Evolutionary conservation across 2,113 vertebrate genomes (phyloP).

Genomic region (Ageneiosus marmoratus): DNA sequence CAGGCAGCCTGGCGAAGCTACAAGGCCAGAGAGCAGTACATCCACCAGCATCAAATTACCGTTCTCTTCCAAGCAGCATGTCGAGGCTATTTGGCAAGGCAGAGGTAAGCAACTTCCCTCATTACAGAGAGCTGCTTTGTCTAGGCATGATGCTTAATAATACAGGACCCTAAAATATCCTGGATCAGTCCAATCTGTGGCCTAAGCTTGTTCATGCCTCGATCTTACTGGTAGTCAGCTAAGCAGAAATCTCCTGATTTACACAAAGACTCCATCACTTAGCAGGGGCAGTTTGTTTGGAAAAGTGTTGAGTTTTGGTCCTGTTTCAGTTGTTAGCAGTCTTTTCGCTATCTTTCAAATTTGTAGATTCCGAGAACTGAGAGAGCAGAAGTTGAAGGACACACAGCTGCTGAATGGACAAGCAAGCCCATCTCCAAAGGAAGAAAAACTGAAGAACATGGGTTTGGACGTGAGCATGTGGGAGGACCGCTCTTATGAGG

Average conservation of each 20-base stretch:
- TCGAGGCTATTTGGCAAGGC: constrained; percentile 80
- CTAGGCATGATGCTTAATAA: constrained; percentile 31
- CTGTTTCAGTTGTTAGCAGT: neutral
- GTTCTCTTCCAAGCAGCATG: constrained; percentile 77
- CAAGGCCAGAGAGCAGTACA: constrained; percentile 65
- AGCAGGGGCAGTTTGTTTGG: constrained; percentile 26
- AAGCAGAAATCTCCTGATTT: constrained; percentile 38
- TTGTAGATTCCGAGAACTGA: constrained; percentile 79
- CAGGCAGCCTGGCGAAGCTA: constrained; percentile 87
- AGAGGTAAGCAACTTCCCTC: constrained; percentile 74
- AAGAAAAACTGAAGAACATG: constrained; percentile 69
- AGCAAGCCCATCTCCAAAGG: constrained; percentile 60
- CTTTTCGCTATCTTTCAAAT: constrained; percentile 46
- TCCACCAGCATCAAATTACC: constrained; percentile 64
- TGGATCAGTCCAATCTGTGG: constrained; percentile 26
- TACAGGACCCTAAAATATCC: constrained; percentile 16
- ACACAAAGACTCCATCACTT: constrained; percentile 23
- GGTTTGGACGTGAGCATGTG: constrained; percentile 82
- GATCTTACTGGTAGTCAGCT: constrained; percentile 15
- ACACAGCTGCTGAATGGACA: constrained; percentile 73
- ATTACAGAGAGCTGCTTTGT: constrained; percentile 24
- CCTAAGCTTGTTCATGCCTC: constrained; percentile 16
- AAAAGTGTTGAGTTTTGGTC: constrained; percentile 21
- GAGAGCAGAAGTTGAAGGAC: constrained; percentile 73
- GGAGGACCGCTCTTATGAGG: constrained; percentile 80